Base-by-base conservation (phyloP, 2,113 vertebrate species). In the Bothrops jararaca region DNA sequence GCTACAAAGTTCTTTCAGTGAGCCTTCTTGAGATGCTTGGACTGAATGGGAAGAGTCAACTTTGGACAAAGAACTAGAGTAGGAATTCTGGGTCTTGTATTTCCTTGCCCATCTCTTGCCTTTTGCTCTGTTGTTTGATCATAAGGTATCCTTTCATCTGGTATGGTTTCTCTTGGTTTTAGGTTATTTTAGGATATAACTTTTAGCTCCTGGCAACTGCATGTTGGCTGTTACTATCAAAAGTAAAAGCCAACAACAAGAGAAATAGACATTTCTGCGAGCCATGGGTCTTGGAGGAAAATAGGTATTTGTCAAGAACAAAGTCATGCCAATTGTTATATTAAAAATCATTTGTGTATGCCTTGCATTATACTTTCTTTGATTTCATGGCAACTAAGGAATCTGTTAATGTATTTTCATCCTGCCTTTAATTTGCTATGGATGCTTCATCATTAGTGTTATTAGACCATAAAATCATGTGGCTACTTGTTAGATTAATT, bases 91-190 rank as follows among this genome's bases (percentile, higher is more conserved):
- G 86, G 80, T 39, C 86, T n/a, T 91, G 96, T 22, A 89, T 93
- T 1, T 93, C 56, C 3, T 91, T 93, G 74, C 89, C 93, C 95
- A 58, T 95, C 95, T 15, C 92, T 64, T 87, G 94, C 88, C 92
- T 96, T 96, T 97, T 15, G 96, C 92, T 74, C 42, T 22, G 94
- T 93, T 96, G 97, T 95, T 95, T 96, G 89, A 98, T 94, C 95
- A 98, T 85, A 74, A 97, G 97, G 64, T 98, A 99, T 8, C 96
- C 96, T 93, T 96, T 98, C 95, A 95, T 93, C 92, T 96, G 96
- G 95, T 97, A 93, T 96, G 94, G 94, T 96, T 97, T 89, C 96
- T 97, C 90, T 90, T 96, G 91, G 95, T 96, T 39, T 94, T 91
- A 91, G 97, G 97, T 24, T 94, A 98, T 95, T 88, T 96, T 3